Conservation (phyloP, 2,888 invertebrate species). For the Drosophila setosimentum region DNA sequence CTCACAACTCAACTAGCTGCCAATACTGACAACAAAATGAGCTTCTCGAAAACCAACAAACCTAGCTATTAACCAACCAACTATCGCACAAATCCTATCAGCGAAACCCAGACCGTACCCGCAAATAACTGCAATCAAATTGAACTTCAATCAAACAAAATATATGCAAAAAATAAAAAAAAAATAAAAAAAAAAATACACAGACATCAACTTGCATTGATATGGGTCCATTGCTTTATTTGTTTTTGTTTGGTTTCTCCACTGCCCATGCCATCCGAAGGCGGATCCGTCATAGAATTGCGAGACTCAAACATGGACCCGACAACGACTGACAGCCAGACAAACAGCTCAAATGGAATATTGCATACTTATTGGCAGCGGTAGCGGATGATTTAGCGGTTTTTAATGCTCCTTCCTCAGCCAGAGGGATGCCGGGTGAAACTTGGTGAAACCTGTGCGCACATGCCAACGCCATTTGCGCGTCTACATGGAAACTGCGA, state of each 20-base stretch:
- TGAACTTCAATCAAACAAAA: constrained; percentile 74
- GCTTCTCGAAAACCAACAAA: constrained; percentile 53
- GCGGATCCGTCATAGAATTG: constrained; percentile 27
- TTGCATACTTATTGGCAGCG: constrained; percentile 78
- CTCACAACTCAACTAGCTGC: constrained; percentile 11
- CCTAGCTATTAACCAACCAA: constrained; percentile 50
- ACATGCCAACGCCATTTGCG: constrained; percentile 73
- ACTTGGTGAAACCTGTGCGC: constrained; percentile 42
- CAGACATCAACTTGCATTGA: constrained; percentile 73
- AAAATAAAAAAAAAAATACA: constrained; percentile 42
- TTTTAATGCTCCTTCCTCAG: constrained; percentile 69
- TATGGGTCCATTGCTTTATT: constrained; percentile 69
- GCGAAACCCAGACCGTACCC: constrained; percentile 11
- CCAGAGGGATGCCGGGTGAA: neutral
- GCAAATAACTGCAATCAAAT: constrained; percentile 69
- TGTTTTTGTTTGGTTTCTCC: constrained; percentile 67
- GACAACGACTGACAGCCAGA: constrained; percentile 57
- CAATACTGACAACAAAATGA: constrained; percentile 48
- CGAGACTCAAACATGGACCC: constrained; percentile 24
- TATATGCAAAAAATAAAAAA: constrained; percentile 42
- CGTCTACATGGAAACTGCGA: constrained; percentile 49
- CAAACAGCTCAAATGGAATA: constrained; percentile 71
- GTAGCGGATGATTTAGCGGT: constrained; percentile 78
- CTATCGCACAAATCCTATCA: constrained; percentile 33
- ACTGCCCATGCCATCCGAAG: constrained; percentile 11